Conservation (phyloP, 2,113 vertebrate genomes). For the Bothrops jararaca region DNA sequence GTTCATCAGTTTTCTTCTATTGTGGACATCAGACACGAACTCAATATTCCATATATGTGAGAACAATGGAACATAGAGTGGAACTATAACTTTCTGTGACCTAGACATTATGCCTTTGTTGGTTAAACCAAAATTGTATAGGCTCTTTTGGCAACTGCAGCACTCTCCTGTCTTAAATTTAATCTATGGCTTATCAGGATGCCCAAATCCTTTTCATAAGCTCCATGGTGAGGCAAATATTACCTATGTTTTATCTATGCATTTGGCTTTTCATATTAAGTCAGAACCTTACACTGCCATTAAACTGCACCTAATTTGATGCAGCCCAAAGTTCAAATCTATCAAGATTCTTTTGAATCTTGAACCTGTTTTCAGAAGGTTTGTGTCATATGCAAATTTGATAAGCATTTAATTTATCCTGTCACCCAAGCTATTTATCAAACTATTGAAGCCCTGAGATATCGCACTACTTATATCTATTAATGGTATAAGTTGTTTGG, state of each 20-base stretch:
- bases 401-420: neutral
- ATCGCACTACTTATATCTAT: neutral
- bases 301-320: neutral
- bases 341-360: neutral
- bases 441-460: neutral
- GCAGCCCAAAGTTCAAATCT: neutral
- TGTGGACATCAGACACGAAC: too few species aligned
- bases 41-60: too few species aligned
- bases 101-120: too few species aligned
- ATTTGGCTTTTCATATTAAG: neutral
- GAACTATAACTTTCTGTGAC: too few species aligned
- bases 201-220: neutral
- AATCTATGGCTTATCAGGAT: neutral
- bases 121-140: too few species aligned
- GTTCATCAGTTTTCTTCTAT: too few species aligned
- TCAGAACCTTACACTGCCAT: neutral
- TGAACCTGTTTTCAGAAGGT: too few species aligned
- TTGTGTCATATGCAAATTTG: neutral
- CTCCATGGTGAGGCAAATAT: neutral
- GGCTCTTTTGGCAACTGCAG: neutral
- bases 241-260: neutral
- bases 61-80: too few species aligned
- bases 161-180: neutral
- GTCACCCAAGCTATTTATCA: neutral
- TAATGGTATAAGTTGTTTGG: neutral